Percentiles rank a stretch among this genome's conserved stretches.
phyloP scores from a whole-genome alignment of 2,113 vertebrate genomes.

The Corythoichthys haematopterus region DNA sequence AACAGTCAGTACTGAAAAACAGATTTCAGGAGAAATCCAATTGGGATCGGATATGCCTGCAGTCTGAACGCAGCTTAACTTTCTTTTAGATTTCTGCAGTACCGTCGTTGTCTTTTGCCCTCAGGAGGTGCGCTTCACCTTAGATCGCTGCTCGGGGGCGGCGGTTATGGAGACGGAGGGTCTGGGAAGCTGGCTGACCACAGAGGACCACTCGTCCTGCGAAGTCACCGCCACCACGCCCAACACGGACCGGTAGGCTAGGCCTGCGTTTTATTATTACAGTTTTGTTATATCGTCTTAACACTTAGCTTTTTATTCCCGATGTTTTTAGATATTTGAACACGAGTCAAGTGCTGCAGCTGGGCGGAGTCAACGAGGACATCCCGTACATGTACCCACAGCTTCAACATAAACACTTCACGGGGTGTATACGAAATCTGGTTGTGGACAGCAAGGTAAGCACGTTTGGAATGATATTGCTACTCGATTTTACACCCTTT shows the following conservation, averaged over 20 bases:
- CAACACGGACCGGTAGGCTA: slow-evolving; percentile 71
- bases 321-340: slow-evolving; percentile 73
- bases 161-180: slow-evolving; percentile 77
- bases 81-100: neutral
- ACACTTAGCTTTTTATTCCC: too few relatives aligned
- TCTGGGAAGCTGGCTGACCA: slow-evolving; percentile 76
- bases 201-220: slow-evolving; percentile 77
- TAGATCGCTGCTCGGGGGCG: slow-evolving; percentile 77
- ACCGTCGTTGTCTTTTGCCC: neutral
- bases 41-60: too few relatives aligned
- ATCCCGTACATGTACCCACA: slow-evolving; percentile 80
- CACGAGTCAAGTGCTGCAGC: slow-evolving; percentile 79
- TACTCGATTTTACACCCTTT: too few relatives aligned
- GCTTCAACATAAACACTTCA: slow-evolving; percentile 81
- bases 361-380: slow-evolving; percentile 83
- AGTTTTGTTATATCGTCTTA: too few relatives aligned
- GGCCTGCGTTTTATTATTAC: too few relatives aligned
- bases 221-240: slow-evolving; percentile 75
- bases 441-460: slow-evolving; percentile 84
- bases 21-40: too few relatives aligned
- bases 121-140: slow-evolving; percentile 78
- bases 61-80: too few relatives aligned
- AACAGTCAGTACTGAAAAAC: too few relatives aligned
- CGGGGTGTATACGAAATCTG: slow-evolving; percentile 83
- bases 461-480: too few relatives aligned